Evolutionary conservation across 2,113 vertebrate species (phyloP), one percentile per base, ranked within the genome.

Genomic region (Athene noctua): DNA sequence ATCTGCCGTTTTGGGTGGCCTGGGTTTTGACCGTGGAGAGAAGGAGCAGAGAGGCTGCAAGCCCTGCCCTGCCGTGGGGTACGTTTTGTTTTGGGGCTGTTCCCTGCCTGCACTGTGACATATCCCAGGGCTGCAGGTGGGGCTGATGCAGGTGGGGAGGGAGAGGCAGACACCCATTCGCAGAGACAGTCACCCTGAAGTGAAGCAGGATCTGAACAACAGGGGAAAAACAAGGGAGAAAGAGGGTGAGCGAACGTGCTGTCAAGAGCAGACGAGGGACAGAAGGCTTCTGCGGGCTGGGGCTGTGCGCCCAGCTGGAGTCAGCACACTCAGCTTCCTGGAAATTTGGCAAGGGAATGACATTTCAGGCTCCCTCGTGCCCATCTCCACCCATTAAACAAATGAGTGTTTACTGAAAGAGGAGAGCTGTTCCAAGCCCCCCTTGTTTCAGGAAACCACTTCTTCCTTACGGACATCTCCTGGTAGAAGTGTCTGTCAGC

Each of bases 361-460:
- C 86, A 88, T 86, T 94, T 92, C 86, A 86, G 79, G 65, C 29
- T 95, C 47, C 40, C 55, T 78, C 5, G 0, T 62, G 38, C 49
- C 42, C 51, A 18, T 65, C 84, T 91, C 80, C 73, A 87, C 74
- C 81, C 83, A 74, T 96, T 94, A 94, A 95, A 94, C 36, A 92
- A 89, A 93, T 89, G 63, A 65, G 20, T 59, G 51, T 90, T 97
- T 97, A 93, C 91, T 92, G 92, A 96, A 95, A 61, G 46, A 83
- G 78, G 44, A 79, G 73, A 84, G 46, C 49, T 73, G 27, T 80
- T 91, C 86, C 86, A 78, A 88, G 54, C 11, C 26, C 68, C 13
- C 82, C 49, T 90, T 44, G 7, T 92, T 95, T 96, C 96, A 92
- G 93, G 72, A 95, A 95, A 84, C 9, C 14, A 3, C 34, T 70